A percentile compares a stretch with the other conserved stretches of the same genome.
Evolutionary conservation across 2,113 vertebrate species (phyloP).

Genomic region (Sprattus sprattus): DNA sequence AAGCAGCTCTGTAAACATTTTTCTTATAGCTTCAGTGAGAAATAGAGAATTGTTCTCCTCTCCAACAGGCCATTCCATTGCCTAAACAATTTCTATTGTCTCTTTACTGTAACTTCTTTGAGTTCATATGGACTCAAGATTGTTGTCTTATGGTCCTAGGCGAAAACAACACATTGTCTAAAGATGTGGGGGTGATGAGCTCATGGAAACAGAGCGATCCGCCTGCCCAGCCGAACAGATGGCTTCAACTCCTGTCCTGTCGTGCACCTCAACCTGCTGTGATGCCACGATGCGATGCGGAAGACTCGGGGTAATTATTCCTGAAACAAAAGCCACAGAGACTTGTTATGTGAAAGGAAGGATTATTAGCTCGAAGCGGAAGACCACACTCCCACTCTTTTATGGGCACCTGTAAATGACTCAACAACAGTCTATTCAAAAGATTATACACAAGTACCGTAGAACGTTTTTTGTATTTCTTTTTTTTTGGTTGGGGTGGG

Average conservation of each 20-base stretch:
- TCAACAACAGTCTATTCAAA: conserved; percentile 63
- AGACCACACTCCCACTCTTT: conserved; percentile 65
- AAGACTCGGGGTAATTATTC: not conserved
- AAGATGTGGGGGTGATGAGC: not conserved
- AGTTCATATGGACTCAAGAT: not conserved
- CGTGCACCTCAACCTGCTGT: not conserved
- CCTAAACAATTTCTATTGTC: not conserved
- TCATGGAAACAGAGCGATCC: not conserved
- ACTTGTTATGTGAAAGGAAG: conserved; percentile 61
- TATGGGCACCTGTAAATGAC: conserved; percentile 69
- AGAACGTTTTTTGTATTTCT: conserved; percentile 46
- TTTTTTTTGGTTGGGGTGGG: not conserved
- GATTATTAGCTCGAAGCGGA: conserved; percentile 64
- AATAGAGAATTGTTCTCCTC: not conserved
- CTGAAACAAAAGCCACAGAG: conserved; percentile 56
- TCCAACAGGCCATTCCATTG: not conserved
- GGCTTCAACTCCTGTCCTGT: not conserved
- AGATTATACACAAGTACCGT: conserved; percentile 60
- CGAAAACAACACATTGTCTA: not conserved
- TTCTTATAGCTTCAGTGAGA: not conserved
- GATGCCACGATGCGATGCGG: not conserved
- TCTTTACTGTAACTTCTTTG: not conserved
- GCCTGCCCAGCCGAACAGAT: not conserved
- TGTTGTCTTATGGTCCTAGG: not conserved
- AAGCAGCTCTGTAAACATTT: not conserved